Evolutionary conservation across 2,888 invertebrate species (phyloP).

Genomic region (Cecidostiba fungosa): DNA sequence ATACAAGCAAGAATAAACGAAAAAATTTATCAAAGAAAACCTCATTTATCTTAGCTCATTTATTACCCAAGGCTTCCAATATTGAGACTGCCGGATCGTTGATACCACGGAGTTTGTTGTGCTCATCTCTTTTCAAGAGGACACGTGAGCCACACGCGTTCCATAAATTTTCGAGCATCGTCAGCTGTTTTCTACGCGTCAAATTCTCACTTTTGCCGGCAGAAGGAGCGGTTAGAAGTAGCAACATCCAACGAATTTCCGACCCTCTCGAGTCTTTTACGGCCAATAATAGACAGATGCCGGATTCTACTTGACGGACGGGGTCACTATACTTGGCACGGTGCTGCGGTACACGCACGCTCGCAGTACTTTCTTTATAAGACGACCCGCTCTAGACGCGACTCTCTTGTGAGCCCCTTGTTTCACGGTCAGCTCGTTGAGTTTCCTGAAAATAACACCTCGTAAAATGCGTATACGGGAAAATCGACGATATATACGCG

Average conservation of each 20-base stretch:
- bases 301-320: constrained; percentile 67
- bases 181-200: constrained; percentile 61
- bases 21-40: neutral
- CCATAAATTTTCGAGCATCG: constrained; percentile 61
- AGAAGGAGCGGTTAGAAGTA: constrained; percentile 51
- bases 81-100: constrained; percentile 16
- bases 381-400: constrained; percentile 43
- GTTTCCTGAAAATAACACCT: constrained; percentile 44
- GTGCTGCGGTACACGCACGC: neutral
- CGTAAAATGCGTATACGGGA: constrained; percentile 27
- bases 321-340: constrained; percentile 69
- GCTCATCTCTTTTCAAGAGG: constrained; percentile 22
- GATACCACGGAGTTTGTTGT: constrained; percentile 27
- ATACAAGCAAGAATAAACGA: neutral
- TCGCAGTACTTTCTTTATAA: constrained; percentile 57
- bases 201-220: constrained; percentile 39
- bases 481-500: constrained; percentile 1
- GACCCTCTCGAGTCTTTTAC: constrained; percentile 58
- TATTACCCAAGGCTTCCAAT: neutral
- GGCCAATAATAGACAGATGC: constrained; percentile 68
- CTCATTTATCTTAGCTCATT: neutral
- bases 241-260: constrained; percentile 60
- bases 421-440: constrained; percentile 60
- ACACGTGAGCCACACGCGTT: neutral
- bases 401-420: constrained; percentile 45